Percentiles rank a stretch among this genome's conserved stretches.
These are phyloP conservation scores for Thelaira solivaga DNA, from an alignment of 2,888 invertebrate genomes.

Conservation along the genomic window DNA sequence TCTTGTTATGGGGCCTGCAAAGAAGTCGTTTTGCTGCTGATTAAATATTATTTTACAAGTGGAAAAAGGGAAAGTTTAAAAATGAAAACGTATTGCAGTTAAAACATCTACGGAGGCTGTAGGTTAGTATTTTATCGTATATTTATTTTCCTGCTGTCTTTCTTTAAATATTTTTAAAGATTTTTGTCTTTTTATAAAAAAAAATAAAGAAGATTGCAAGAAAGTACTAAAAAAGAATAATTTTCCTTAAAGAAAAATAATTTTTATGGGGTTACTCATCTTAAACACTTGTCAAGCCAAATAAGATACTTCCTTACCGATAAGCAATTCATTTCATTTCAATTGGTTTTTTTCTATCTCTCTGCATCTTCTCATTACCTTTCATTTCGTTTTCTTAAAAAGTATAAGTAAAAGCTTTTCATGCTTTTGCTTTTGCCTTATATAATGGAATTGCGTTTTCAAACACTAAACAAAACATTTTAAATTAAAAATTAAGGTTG, in stretches of 20 bases:
- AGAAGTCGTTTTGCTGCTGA: neutral
- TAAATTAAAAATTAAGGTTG: constrained; percentile 55
- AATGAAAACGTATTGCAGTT: constrained; percentile 55
- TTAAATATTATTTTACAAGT: neutral
- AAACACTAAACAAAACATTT: constrained; percentile 32
- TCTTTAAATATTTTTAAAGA: constrained; percentile 6
- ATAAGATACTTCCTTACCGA: constrained; percentile 56
- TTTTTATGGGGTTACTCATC: constrained; percentile 42
- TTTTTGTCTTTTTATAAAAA: neutral
- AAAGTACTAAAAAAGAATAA: neutral
- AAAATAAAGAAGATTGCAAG: neutral
- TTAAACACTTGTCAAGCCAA: constrained; percentile 50
- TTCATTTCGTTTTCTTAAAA: constrained; percentile 15
- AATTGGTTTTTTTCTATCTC: constrained; percentile 1
- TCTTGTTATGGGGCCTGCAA: neutral
- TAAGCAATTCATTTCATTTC: constrained; percentile 54
- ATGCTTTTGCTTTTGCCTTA: neutral
- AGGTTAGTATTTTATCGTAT: too few species aligned
- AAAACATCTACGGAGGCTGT: constrained; percentile 50
- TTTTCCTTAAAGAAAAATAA: constrained; percentile 9
- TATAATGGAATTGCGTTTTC: constrained; percentile 39
- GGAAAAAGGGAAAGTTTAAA: constrained; percentile 42
- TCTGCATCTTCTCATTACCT: constrained; percentile 8
- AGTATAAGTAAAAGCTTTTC: constrained; percentile 19
- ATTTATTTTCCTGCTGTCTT: constrained; percentile 35